Conservation (phyloP, 2,888 invertebrate species). For the Dichetophora obliterata region DNA sequence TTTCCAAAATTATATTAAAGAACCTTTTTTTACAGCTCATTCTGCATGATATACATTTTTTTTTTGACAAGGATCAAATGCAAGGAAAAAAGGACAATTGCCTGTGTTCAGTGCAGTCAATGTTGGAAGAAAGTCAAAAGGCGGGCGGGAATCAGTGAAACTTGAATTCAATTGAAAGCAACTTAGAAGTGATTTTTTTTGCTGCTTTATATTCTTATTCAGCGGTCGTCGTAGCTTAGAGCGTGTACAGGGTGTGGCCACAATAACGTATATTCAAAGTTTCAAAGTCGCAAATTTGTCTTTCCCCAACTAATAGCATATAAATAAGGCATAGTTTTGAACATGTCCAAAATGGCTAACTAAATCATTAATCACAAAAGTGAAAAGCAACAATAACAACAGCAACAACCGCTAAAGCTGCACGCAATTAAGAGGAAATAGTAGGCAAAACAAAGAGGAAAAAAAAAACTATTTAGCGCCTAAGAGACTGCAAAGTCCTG, state of each 20-base stretch:
- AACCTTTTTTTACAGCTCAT: constrained; percentile 2
- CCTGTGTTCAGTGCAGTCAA: neutral
- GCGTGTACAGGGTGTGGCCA: too few species aligned
- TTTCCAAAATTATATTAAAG: constrained; percentile 11
- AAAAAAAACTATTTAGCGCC: neutral
- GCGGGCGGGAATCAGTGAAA: neutral
- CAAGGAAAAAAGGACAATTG: constrained; percentile 12
- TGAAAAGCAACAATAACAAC: neutral
- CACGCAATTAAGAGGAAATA: too few species aligned
- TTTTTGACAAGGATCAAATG: constrained; percentile 1
- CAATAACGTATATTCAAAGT: too few species aligned
- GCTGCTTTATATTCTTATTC: neutral
- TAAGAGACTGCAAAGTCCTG: neutral
- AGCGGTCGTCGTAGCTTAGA: too few species aligned
- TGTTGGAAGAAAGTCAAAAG: neutral
- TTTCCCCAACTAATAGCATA: neutral
- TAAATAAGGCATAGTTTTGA: constrained; percentile 2
- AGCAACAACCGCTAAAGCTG: neutral
- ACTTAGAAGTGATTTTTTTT: neutral
- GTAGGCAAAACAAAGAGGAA: neutral
- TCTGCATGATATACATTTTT: neutral
- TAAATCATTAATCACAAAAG: neutral
- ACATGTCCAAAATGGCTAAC: neutral
- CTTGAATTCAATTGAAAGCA: neutral
- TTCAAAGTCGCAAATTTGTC: neutral